These are phyloP conservation scores for Pseudomyrmex dendroicus DNA, from an alignment of 1,140 invertebrate genomes.

Conservation along the genomic window DNA sequence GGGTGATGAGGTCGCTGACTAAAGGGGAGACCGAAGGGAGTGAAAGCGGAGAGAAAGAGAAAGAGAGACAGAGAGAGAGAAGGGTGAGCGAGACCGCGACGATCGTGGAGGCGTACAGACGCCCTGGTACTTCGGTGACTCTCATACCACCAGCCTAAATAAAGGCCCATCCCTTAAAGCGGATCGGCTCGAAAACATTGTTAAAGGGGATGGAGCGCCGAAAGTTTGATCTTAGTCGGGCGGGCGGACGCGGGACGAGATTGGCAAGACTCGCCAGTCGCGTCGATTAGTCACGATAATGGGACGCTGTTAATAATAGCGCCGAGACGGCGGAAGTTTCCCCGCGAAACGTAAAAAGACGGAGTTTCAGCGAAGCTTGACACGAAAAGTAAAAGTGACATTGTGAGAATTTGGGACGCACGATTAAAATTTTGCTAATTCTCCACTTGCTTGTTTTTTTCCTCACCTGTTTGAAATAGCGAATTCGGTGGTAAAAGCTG, in stretches of 20 bases:
- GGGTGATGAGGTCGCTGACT: slow-evolving; percentile 65
- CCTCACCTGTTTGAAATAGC: too few species aligned
- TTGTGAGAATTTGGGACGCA: not conserved
- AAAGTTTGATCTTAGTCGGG: not conserved
- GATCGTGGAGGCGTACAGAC: slow-evolving; percentile 70
- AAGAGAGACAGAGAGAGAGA: slow-evolving; percentile 54
- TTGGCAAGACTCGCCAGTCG: slow-evolving; percentile 30
- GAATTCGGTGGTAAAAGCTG: too few species aligned
- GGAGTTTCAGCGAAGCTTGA: not conserved
- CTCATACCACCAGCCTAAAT: slow-evolving; percentile 80
- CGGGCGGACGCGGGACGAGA: not conserved
- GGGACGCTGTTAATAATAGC: slow-evolving; percentile 41
- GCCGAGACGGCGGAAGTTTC: slow-evolving; percentile 24
- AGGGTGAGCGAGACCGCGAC: slow-evolving; percentile 59
- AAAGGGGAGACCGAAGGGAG: slow-evolving; percentile 61
- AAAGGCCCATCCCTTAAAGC: slow-evolving; percentile 84
- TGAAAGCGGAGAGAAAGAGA: slow-evolving; percentile 43
- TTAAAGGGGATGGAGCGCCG: slow-evolving; percentile 81
- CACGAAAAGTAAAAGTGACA: not conserved
- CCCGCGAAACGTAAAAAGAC: not conserved
- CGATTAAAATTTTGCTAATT: slow-evolving; percentile 6
- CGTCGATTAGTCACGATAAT: slow-evolving; percentile 45
- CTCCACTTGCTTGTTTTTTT: too few species aligned
- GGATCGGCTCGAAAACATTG: slow-evolving; percentile 83
- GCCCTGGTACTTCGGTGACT: slow-evolving; percentile 62